Evolutionary conservation across 2,113 vertebrate genomes (phyloP).

Genomic region (Raja brachyura): DNA sequence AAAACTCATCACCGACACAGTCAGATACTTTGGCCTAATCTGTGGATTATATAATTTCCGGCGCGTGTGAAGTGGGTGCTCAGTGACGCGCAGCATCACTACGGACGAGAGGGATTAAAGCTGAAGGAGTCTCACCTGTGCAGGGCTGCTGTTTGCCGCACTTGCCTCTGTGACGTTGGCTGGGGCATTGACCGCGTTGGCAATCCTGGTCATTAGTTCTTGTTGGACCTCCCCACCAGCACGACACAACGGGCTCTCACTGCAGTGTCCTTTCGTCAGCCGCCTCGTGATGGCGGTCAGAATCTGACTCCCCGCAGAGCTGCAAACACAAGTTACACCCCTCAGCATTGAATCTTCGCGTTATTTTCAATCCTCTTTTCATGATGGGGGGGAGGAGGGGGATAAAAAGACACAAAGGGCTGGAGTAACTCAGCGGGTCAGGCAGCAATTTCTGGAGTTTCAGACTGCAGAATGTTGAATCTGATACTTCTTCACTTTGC

Average conservation of each 20-base stretch:
- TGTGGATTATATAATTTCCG: slow-evolving; percentile 14
- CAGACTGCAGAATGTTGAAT: too few species aligned
- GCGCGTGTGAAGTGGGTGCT: too few species aligned
- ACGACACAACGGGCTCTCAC: slow-evolving; percentile 59
- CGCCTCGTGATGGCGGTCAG: slow-evolving; percentile 69
- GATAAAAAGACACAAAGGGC: too few species aligned
- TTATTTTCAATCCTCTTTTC: neutral
- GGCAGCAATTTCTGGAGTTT: too few species aligned
- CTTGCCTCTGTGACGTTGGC: slow-evolving; percentile 47
- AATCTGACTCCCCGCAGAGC: slow-evolving; percentile 67
- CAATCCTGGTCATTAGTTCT: slow-evolving; percentile 74
- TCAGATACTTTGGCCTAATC: neutral
- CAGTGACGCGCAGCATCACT: too few species aligned
- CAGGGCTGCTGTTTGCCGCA: slow-evolving; percentile 75
- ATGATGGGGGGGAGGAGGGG: neutral
- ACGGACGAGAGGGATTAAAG: neutral
- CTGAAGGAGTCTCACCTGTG: slow-evolving; percentile 64
- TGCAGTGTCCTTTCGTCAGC: slow-evolving; percentile 75
- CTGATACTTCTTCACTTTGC: too few species aligned
- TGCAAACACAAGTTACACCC: slow-evolving; percentile 50
- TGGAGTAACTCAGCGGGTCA: too few species aligned
- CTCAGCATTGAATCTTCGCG: neutral
- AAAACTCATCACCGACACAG: neutral
- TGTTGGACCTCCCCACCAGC: slow-evolving; percentile 65
- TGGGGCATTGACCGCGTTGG: slow-evolving; percentile 63